Conservation (phyloP, 2,113 vertebrate species). For the Tiliqua scincoides region DNA sequence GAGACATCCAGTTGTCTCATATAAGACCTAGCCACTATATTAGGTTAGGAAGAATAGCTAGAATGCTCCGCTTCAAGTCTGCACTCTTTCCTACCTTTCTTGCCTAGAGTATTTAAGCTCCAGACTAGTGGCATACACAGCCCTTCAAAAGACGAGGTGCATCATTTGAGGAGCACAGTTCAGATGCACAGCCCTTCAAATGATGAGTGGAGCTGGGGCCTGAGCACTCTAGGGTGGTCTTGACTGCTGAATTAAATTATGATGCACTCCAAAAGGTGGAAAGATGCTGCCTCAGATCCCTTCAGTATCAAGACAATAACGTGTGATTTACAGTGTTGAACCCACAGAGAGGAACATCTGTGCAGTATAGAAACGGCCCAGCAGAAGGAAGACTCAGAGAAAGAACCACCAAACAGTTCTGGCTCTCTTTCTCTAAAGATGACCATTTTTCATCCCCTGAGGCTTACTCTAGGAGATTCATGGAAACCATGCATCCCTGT, state of each 20-base stretch:
- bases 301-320: neutral
- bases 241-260: no score
- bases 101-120: neutral
- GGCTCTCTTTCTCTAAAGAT: no score
- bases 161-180: no score
- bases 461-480: neutral
- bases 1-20: neutral
- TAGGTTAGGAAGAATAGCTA: neutral
- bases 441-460: neutral
- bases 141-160: neutral
- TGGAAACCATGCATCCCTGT: neutral
- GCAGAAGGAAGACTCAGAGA: neutral
- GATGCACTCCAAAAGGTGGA: neutral
- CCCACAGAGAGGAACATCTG: neutral
- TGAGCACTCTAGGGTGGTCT: neutral
- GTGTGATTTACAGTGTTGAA: neutral
- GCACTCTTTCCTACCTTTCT: accelerated
- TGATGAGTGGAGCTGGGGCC: no score
- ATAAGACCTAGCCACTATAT: neutral
- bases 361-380: neutral
- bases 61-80: neutral
- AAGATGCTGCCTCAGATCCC: neutral
- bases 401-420: neutral
- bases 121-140: neutral
- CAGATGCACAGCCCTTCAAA: neutral